Evolutionary conservation across 2,113 vertebrate genomes (phyloP), one percentile per base, ranked within the genome.

Genomic region (Struthidea cinerea): DNA sequence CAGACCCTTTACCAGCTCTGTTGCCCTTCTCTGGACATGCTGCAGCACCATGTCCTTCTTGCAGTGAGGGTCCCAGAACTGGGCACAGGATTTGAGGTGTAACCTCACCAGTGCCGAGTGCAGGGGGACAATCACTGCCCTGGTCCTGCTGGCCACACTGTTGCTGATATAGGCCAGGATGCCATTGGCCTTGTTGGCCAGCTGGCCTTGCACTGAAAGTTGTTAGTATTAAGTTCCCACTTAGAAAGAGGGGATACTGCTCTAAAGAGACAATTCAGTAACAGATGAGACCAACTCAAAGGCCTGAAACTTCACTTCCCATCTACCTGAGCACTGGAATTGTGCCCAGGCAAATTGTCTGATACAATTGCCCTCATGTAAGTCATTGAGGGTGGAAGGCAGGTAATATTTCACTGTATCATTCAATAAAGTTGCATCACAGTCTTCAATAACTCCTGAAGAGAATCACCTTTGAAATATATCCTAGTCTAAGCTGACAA

Each of bases 381-480:
- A 91, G 41, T 79, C 70, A 69, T 30, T 49, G 46, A 86, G 26
- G 27, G 56, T 56, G 27, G 60, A 80, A 94, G 33, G 52, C 11
- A 84, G 76, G 52, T 80, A 91, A 61, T 67, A 65, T n/a, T 88
- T 94, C 73, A 90, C 64, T 81, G 16, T 53, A 90, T 81, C 44
- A 60, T 39, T 32, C 85, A 84, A 70, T 84, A 52, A 95, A 95
- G 60, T 75, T 75, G 49, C 33, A 78, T 35, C 83, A 86, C 57
- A 78, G 55, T 26, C 75, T 91, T 81, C 85, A 93, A 81, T 93
- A 97, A 93, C 84, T 95, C 79, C 76, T 75, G 44, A 71, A 82
- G 63, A 95, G 60, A 84, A 78, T 84, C 52, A 64, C 37, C 71
- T 95, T 85, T 90, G 79, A 86, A 90, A 84, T 41, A 56, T 27